phyloP scores from a whole-genome alignment of 2,797 vertebrate genomes.

The Tapirus indicus region DNA sequence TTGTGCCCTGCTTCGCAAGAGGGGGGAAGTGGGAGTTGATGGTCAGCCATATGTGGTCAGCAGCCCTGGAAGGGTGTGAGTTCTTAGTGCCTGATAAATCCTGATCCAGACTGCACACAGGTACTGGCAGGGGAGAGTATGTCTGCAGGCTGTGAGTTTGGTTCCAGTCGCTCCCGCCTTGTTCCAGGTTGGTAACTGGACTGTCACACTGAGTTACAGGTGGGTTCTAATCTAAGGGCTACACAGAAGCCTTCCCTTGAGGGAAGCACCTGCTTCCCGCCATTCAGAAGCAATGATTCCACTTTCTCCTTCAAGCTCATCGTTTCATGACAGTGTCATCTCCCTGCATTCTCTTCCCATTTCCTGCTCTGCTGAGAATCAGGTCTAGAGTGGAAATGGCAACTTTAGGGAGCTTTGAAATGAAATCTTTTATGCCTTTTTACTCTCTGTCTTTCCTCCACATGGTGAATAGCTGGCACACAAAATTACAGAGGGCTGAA shows the following conservation, averaged over 20 bases:
- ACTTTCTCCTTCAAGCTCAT: background rate
- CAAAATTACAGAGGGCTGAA: constrained; percentile 27
- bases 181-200: background rate
- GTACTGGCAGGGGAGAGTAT: background rate
- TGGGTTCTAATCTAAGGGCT: background rate
- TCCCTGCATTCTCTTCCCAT: background rate
- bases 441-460: constrained; percentile 27
- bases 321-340: background rate
- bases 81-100: background rate
- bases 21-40: background rate
- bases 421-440: constrained; percentile 33
- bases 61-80: background rate
- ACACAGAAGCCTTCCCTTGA: background rate
- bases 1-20: background rate
- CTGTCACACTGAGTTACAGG: background rate
- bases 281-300: background rate
- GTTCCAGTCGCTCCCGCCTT: background rate
- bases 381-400: background rate
- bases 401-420: constrained; percentile 45
- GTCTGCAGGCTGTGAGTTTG: accelerated
- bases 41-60: background rate
- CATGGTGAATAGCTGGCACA: background rate
- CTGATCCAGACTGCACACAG: no score
- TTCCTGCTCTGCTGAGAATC: background rate
- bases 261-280: background rate